phyloP scores from a whole-genome alignment of 2,888 invertebrate species.

The Acanthopleura granulata region DNA sequence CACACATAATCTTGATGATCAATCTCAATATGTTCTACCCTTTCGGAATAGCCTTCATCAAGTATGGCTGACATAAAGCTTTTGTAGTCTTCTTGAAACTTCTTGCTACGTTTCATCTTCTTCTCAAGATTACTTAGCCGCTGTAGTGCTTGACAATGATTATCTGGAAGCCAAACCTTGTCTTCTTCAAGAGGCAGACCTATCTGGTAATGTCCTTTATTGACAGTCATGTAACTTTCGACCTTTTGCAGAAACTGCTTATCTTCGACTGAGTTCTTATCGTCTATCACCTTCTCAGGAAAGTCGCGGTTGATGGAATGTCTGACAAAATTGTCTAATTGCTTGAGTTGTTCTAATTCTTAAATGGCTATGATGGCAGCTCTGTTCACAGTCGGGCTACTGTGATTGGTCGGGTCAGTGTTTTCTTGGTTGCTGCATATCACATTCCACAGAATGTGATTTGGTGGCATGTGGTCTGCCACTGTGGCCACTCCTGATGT shows the following conservation, averaged over 20 bases:
- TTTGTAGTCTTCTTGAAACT: constrained; percentile 26
- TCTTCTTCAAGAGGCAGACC: constrained; percentile 22
- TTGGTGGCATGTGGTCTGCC: constrained; percentile 32
- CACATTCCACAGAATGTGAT: constrained; percentile 30
- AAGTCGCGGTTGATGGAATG: too few relatives aligned
- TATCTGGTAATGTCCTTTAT: constrained; percentile 24
- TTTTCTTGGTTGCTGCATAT: constrained; percentile 10
- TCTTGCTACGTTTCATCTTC: constrained; percentile 18
- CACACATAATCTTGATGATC: neutral
- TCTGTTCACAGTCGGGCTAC: constrained; percentile 19
- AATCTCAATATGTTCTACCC: neutral
- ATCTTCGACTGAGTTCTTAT: constrained; percentile 23
- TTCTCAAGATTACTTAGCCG: constrained; percentile 21
- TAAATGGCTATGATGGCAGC: constrained; percentile 16
- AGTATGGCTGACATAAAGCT: constrained; percentile 29
- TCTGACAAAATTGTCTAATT: constrained; percentile 25
- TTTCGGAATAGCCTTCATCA: constrained; percentile 27
- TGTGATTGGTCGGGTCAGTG: too few relatives aligned
- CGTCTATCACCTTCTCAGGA: constrained; percentile 26
- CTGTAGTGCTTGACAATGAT: constrained; percentile 19
- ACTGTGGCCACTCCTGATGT: constrained; percentile 26
- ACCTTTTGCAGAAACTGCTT: constrained; percentile 21
- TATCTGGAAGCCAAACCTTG: constrained; percentile 20
- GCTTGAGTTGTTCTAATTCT: constrained; percentile 21
- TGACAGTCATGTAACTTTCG: constrained; percentile 16